These are phyloP conservation scores for Aplidium turbinatum DNA, from an alignment of 23 tunicate species.

Conservation along the genomic window DNA sequence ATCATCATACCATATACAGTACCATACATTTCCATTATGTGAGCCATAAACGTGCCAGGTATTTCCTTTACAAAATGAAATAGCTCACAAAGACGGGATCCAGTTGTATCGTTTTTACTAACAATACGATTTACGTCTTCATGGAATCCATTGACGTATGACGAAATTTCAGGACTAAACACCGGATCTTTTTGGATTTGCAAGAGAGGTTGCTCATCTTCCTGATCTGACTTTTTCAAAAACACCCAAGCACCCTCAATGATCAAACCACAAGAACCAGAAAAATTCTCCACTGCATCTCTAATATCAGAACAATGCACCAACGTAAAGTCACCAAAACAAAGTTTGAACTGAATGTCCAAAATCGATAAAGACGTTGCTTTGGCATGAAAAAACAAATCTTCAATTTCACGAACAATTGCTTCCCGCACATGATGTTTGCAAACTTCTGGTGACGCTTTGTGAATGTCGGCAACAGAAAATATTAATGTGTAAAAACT, in stretches of 20 bases:
- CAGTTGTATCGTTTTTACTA: no score
- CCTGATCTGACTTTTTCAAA: no score
- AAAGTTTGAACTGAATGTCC: slow-evolving; percentile 9
- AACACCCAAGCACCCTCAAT: no score
- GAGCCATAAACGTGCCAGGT: neutral
- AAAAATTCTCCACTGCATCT: slow-evolving; percentile 9
- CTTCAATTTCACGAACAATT: neutral
- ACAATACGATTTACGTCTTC: neutral
- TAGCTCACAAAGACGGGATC: neutral
- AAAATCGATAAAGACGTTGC: neutral
- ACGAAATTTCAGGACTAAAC: neutral
- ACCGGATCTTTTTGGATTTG: no score
- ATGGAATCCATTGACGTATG: neutral
- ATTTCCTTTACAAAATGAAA: neutral
- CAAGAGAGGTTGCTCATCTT: no score
- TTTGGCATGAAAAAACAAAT: neutral
- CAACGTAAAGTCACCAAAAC: slow-evolving; percentile 1
- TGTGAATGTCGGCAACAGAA: neutral
- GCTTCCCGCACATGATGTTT: neutral
- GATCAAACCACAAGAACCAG: no score
- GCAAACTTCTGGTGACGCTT: neutral
- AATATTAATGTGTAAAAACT: slow-evolving; percentile 15
- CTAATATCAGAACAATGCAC: slow-evolving; percentile 2
- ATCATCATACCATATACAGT: neutral
- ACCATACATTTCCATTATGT: neutral